phyloP scores from a whole-genome alignment of 2,888 invertebrate species.

The Eupithecia dodoneata region DNA sequence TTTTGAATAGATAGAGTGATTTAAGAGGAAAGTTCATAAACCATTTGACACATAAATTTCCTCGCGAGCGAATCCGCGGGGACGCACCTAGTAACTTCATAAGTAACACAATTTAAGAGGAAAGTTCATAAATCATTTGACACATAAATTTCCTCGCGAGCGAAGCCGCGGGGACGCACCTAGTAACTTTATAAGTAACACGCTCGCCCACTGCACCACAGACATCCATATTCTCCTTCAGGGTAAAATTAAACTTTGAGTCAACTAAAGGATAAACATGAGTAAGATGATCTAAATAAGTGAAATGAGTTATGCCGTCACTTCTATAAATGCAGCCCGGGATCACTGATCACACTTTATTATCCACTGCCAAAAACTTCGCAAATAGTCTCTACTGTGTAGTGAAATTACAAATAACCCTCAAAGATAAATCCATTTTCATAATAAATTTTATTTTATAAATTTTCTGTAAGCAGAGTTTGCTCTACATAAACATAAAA shows the following conservation, averaged over 20 bases:
- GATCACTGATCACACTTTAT: not conserved
- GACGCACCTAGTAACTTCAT: too few relatives aligned
- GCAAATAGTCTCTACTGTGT: not conserved
- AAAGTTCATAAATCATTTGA: too few relatives aligned
- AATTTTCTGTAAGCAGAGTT: too few relatives aligned
- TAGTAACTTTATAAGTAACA: not conserved
- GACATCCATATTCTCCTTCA: not conserved
- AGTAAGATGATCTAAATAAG: not conserved
- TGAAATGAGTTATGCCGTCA: slow-evolving; percentile 4
- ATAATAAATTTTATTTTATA: too few relatives aligned
- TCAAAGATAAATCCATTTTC: too few relatives aligned
- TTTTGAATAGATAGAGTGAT: too few relatives aligned
- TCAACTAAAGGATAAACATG: not conserved
- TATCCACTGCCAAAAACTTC: not conserved
- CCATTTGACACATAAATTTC: too few relatives aligned
- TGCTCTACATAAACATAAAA: too few relatives aligned
- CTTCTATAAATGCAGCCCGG: slow-evolving; percentile 1
- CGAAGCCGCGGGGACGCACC: too few relatives aligned
- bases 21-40: too few relatives aligned
- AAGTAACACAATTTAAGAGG: not conserved
- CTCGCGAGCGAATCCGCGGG: too few relatives aligned
- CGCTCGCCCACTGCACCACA: not conserved
- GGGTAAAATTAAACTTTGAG: slow-evolving; percentile 5
- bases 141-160: too few relatives aligned
- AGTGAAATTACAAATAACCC: not conserved